These are phyloP conservation scores for Philonicus albiceps DNA, from an alignment of 2,888 invertebrate species.

Conservation along the genomic window DNA sequence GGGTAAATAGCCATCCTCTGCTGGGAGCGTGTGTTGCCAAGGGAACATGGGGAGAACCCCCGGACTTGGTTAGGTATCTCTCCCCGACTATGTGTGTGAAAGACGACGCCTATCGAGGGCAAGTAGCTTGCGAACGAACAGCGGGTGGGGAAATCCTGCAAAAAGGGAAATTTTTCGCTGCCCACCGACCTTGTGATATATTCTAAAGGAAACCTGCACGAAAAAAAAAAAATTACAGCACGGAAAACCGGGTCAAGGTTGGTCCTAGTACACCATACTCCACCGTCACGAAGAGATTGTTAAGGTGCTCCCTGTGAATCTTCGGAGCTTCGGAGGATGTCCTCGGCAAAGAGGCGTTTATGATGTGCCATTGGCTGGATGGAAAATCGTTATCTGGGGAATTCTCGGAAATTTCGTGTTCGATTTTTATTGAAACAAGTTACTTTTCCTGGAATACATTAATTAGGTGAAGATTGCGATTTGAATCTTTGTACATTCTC, in stretches of 20 bases:
- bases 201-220: neutral
- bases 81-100: neutral
- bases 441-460: neutral
- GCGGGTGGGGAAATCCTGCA: neutral
- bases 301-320: neutral
- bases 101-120: neutral
- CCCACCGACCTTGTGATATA: conserved; percentile 18
- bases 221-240: neutral
- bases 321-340: neutral
- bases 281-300: neutral
- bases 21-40: neutral
- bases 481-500: neutral
- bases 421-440: neutral
- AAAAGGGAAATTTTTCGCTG: conserved; percentile 19
- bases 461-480: neutral
- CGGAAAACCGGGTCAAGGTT: conserved; percentile 3
- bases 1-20: neutral
- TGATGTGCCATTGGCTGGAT: neutral
- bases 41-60: neutral
- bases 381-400: neutral
- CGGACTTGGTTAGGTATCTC: neutral
- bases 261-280: neutral
- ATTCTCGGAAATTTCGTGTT: neutral
- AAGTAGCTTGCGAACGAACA: neutral
- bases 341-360: neutral